phyloP scores from a whole-genome alignment of 2,888 invertebrate species.

The Sphinx pinastri region DNA sequence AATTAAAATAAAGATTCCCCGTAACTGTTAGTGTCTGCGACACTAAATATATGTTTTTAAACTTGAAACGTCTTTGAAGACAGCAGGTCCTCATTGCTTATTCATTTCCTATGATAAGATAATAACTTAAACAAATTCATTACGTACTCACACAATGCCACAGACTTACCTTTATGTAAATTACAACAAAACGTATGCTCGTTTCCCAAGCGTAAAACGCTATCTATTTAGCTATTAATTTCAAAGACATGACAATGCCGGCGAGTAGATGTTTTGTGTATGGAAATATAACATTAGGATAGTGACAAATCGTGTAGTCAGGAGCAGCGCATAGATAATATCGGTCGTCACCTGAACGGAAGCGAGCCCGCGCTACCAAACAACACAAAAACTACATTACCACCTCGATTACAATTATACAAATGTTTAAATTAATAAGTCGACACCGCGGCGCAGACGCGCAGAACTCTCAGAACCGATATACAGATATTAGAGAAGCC shows the following conservation, averaged over 20 bases:
- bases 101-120: constrained; percentile 53
- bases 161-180: constrained; percentile 54
- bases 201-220: constrained; percentile 50
- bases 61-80: constrained; percentile 26
- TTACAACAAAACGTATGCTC: constrained; percentile 54
- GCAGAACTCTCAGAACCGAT: background rate
- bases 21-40: constrained; percentile 2
- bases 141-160: constrained; percentile 44
- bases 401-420: constrained; percentile 57
- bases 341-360: constrained; percentile 80
- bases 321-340: constrained; percentile 60
- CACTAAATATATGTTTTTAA: constrained; percentile 24
- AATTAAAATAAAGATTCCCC: background rate
- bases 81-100: constrained; percentile 37
- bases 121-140: constrained; percentile 54
- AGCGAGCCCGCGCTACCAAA: constrained; percentile 55
- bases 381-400: constrained; percentile 81
- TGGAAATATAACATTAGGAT: constrained; percentile 49
- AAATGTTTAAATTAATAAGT: constrained; percentile 2
- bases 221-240: constrained; percentile 63
- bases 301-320: constrained; percentile 67
- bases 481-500: background rate
- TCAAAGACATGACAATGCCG: constrained; percentile 48
- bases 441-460: too few species aligned
- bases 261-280: constrained; percentile 42